A percentile compares a stretch with the other conserved stretches of the same genome.
These are phyloP conservation scores for Tursiops truncatus DNA, from an alignment of 2,113 vertebrate species.

Conservation along the genomic window DNA sequence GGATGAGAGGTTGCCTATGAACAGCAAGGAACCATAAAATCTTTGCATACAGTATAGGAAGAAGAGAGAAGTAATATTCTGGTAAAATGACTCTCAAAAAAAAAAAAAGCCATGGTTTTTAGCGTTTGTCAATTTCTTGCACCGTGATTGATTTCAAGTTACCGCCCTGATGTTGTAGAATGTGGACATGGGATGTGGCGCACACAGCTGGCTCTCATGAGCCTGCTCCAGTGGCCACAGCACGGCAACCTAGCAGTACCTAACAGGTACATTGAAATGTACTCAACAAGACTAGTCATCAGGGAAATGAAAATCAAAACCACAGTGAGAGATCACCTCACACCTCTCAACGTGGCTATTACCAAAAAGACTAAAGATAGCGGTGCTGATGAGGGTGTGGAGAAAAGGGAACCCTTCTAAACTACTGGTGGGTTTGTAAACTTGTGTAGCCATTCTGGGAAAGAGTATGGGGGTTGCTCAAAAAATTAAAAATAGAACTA, in stretches of 20 bases:
- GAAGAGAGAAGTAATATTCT: not conserved
- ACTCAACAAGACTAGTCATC: not conserved
- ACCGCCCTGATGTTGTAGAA: too few relatives aligned
- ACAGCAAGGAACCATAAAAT: not conserved
- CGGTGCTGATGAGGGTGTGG: not conserved
- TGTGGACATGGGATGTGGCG: fast-evolving
- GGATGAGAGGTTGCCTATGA: not conserved
- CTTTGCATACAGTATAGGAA: not conserved
- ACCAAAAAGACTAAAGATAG: not conserved
- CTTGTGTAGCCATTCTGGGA: not conserved
- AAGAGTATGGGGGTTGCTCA: not conserved
- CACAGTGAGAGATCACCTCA: not conserved
- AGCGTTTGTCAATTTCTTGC: not conserved
- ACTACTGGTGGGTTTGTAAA: not conserved
- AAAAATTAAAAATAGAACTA: not conserved
- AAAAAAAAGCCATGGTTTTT: not conserved
- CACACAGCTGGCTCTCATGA: not conserved
- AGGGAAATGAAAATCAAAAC: not conserved
- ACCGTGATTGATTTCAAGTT: not conserved
- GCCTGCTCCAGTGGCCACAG: fast-evolving
- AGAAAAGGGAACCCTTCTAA: not conserved
- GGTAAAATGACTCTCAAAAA: not conserved
- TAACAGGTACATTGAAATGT: not conserved
- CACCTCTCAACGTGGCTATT: not conserved
- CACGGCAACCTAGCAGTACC: not conserved